Base-by-base conservation (phyloP, 2,888 invertebrate genomes). In the Cosmorhoe ocellata region DNA sequence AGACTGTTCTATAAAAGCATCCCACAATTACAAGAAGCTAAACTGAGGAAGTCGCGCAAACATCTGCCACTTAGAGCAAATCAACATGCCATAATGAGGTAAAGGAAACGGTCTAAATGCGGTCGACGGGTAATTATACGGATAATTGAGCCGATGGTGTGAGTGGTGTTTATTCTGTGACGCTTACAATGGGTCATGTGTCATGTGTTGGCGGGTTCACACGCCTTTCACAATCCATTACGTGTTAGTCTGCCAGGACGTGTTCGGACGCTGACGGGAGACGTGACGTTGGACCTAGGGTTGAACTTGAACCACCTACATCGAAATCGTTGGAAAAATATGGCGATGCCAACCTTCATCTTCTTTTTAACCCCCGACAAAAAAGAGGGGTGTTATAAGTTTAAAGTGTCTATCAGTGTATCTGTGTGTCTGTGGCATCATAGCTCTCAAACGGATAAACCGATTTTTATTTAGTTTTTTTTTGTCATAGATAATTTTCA, bases 211-310 rank as follows among this genome's bases (percentile, higher is more conserved):
- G 51, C 58, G 67, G 65, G 78, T 85, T 87, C 84, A 75, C 86
- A 84, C 77, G 78, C 73, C 82, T 85, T 86, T 87, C 85, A 75
- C 85, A 72, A 74, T 55, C 70, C 76, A 85, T 84, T 83, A 79
- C 73, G 61, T 68, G 72, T 61, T 65, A 48, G 56, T 46, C 42
- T 49, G 63, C 56, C 67, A 82, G 83, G 84, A 82, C 76, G 77
- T 74, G 71, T 71, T 66, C 67, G 65, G 66, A 61, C 59, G 66
- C 22, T 51, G 37, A 46, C 26, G 50, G 40, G 38, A 62, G 51
- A 67, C 61, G 63, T 61, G 66, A 61, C 42, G 46, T 34, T 22
- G 36, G 47, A 38, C 33, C 33, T 63, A 73, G 69, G 74, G 68
- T 41, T 68, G 65, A n/a, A 14, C 55, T 41, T 68, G 65, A 18